Percentiles rank a stretch among this genome's conserved stretches.
Conservation (phyloP, 2,797 vertebrate species). For the Meriones psammophilus region DNA sequence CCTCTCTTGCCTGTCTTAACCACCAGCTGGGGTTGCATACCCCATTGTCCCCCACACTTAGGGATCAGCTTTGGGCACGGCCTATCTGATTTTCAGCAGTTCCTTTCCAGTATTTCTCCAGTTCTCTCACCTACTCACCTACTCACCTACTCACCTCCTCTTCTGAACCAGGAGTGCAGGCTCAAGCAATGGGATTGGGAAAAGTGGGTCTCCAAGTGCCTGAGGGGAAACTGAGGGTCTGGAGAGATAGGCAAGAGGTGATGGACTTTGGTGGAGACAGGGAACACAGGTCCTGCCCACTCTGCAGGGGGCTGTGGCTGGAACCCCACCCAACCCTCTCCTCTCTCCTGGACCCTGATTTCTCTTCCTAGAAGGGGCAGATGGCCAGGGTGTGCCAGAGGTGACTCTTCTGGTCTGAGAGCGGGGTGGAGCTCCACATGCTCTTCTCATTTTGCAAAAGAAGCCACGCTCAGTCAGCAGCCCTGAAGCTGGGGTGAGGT, state of each 20-base stretch:
- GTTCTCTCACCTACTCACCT: neutral
- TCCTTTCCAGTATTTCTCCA: neutral
- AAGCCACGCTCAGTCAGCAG: neutral
- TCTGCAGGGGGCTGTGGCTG: neutral
- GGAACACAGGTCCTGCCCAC: neutral
- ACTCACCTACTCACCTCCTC: neutral
- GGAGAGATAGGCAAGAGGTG: neutral
- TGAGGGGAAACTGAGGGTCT: neutral
- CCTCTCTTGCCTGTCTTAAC: neutral
- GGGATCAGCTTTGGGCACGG: neutral
- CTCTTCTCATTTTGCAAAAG: neutral
- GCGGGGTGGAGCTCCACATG: neutral
- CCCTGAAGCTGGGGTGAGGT: neutral
- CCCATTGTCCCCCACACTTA: neutral
- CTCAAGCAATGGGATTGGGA: neutral
- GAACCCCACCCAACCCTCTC: accelerated
- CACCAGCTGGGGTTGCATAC: neutral
- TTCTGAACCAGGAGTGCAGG: accelerated
- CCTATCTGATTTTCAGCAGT: neutral
- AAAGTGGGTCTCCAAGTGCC: neutral
- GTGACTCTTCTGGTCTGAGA: neutral
- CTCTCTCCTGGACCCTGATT: neutral
- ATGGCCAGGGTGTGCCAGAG: neutral
- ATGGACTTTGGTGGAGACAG: neutral
- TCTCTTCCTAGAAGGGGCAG: neutral